A percentile compares a stretch with the other conserved stretches of the same genome.
Conservation (phyloP, 2,797 vertebrate species). For the Rousettus madagascariensis region DNA sequence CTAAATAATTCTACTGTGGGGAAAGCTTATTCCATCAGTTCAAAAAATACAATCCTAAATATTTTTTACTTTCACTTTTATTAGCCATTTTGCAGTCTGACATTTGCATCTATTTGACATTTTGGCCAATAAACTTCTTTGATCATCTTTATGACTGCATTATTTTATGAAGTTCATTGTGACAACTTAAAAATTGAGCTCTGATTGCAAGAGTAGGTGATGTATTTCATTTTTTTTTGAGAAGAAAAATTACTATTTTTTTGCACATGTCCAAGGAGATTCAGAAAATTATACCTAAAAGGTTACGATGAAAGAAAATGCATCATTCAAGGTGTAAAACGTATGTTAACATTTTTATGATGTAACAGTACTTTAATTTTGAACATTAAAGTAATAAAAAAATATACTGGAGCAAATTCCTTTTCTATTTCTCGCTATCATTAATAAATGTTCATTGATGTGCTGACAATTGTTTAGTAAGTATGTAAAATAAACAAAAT, state of each 20-base stretch:
- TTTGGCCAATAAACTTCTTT: conserved; percentile 53
- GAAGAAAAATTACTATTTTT: conserved; percentile 42
- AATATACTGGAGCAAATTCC: background rate
- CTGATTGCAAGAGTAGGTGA: conserved; percentile 47
- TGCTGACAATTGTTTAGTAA: background rate
- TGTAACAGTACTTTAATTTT: background rate
- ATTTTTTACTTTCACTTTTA: conserved; percentile 26
- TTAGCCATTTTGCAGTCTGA: background rate
- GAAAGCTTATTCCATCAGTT: background rate
- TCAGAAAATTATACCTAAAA: conserved; percentile 40
- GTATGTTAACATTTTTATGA: conserved; percentile 10
- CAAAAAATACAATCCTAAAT: background rate
- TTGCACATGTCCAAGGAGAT: conserved; percentile 33
- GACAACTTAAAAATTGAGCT: conserved; percentile 58
- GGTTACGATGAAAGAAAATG: conserved; percentile 65
- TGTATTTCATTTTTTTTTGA: conserved; percentile 60
- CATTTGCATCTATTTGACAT: background rate
- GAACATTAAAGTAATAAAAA: background rate
- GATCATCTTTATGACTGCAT: conserved; percentile 43
- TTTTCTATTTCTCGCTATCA: background rate
- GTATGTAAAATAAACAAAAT: background rate
- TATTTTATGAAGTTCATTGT: conserved; percentile 67
- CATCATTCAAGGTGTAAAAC: conserved; percentile 15
- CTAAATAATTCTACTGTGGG: background rate
- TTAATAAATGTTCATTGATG: background rate